phyloP scores from a whole-genome alignment of 2,888 invertebrate species.

The Minunthozetes semirufus region DNA sequence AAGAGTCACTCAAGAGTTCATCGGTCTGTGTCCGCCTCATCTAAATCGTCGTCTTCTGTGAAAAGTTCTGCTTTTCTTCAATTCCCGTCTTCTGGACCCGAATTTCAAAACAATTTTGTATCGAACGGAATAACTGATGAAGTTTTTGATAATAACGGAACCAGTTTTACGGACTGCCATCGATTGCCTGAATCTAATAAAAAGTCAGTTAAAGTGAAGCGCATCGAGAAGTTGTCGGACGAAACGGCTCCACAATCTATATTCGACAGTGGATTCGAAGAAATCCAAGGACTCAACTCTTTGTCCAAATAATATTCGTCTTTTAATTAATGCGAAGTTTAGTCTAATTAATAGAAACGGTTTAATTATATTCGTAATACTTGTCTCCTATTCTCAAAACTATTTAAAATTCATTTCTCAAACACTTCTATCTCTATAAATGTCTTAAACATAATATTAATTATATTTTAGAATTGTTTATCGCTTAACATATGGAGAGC shows the following conservation, averaged over 20 bases:
- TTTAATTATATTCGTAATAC: too few species aligned
- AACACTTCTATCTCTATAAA: too few species aligned
- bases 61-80: neutral
- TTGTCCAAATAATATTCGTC: neutral
- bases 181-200: neutral
- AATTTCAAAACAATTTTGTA: neutral
- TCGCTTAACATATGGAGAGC: too few species aligned
- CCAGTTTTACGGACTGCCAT: neutral
- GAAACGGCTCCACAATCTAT: slow-evolving; percentile 30
- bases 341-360: too few species aligned
- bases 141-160: neutral
- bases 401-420: too few species aligned
- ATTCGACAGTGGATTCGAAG: slow-evolving; percentile 32
- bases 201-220: neutral
- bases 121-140: neutral
- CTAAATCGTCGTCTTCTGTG: neutral
- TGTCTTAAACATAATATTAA: too few species aligned
- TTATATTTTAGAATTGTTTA: too few species aligned
- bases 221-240: neutral
- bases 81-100: neutral
- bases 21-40: neutral
- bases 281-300: slow-evolving; percentile 31
- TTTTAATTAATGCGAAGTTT: neutral
- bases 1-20: slow-evolving; percentile 3
- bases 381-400: too few species aligned